phyloP scores from a whole-genome alignment of 2,797 vertebrate species.

The Loriculus beryllinus region DNA sequence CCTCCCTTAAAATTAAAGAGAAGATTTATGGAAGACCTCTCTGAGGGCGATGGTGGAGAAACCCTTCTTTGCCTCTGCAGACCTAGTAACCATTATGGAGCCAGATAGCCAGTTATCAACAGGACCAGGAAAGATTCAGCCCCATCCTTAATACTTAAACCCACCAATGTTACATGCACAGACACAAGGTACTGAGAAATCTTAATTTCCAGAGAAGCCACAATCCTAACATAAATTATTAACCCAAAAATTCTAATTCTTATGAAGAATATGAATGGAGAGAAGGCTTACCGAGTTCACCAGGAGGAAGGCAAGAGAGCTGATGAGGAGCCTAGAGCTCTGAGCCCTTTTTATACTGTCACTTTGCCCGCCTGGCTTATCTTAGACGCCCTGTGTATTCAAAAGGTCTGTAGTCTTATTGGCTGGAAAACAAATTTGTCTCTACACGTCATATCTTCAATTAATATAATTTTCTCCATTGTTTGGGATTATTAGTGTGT shows the following conservation, averaged over 20 bases:
- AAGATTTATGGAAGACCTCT: background rate
- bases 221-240: background rate
- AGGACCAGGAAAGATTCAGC: background rate
- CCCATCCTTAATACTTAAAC: background rate
- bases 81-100: background rate
- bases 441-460: slow-evolving; percentile 57
- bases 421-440: slow-evolving; percentile 29
- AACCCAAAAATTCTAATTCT: background rate
- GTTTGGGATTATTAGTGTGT: slow-evolving; percentile 63
- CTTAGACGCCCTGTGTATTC: background rate
- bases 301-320: background rate
- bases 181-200: background rate
- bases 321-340: background rate
- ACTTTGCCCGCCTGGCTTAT: slow-evolving; percentile 12
- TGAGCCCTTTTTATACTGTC: slow-evolving; percentile 29
- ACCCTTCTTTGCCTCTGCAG: background rate
- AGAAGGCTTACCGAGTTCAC: slow-evolving; percentile 8
- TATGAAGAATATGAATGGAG: background rate
- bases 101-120: background rate
- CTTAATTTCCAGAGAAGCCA: background rate
- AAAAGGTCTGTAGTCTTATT: background rate
- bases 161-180: background rate
- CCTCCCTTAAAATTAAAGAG: background rate
- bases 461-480: slow-evolving; percentile 59
- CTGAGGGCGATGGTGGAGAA: rapidly evolving